phyloP scores from a whole-genome alignment of 1,140 invertebrate species.

The Aphaenogaster rudis region DNA sequence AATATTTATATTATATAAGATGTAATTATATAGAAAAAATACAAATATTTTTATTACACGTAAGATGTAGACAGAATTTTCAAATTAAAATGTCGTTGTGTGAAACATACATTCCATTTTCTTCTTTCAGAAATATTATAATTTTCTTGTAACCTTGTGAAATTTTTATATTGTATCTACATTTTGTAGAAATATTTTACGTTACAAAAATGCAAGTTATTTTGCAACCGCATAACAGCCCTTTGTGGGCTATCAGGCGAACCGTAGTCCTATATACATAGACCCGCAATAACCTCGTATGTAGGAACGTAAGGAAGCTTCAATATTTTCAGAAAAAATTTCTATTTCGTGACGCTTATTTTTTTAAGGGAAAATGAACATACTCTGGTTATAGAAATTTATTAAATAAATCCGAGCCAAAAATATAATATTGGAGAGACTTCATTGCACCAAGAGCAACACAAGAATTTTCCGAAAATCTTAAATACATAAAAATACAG shows the following conservation, averaged over 20 bases:
- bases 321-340: not conserved
- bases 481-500: not conserved
- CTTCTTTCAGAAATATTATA: not conserved
- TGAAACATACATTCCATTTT: not conserved
- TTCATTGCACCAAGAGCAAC: not conserved
- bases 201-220: slow-evolving; percentile 19
- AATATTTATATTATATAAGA: not conserved
- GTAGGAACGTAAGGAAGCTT: not conserved
- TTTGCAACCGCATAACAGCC: not conserved
- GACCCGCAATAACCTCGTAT: not conserved
- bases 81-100: not conserved
- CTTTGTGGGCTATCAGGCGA: not conserved
- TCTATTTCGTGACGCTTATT: not conserved
- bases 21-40: not conserved
- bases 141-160: not conserved
- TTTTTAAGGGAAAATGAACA: not conserved
- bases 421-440: not conserved
- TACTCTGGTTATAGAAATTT: not conserved
- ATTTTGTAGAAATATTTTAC: slow-evolving; percentile 12
- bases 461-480: not conserved
- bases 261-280: not conserved
- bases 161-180: not conserved
- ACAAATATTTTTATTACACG: not conserved
- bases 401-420: not conserved
- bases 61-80: not conserved